These are phyloP conservation scores for Falco berigora DNA, from an alignment of 2,797 vertebrate species.

Conservation along the genomic window DNA sequence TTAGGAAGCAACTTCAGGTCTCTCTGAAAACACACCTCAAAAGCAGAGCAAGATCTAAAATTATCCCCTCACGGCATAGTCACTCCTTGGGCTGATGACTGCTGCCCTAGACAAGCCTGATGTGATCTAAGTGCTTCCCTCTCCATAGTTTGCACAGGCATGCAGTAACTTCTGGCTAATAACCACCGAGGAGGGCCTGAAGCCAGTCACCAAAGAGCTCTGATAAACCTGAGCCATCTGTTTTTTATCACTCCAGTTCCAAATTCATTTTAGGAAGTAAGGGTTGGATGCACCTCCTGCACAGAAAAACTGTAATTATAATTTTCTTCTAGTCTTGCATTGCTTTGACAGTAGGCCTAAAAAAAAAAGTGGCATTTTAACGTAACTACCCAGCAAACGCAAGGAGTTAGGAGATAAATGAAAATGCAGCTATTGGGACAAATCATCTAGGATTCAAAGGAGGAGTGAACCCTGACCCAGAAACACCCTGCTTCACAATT, in stretches of 20 bases:
- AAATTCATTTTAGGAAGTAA: conserved; percentile 7
- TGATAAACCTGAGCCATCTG: conserved; percentile 5
- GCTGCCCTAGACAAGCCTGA: background rate
- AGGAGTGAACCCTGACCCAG: background rate
- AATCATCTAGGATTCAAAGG: background rate
- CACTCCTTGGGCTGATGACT: too few relatives aligned
- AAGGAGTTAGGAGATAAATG: background rate
- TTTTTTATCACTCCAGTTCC: background rate
- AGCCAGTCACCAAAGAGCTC: background rate
- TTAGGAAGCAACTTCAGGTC: background rate
- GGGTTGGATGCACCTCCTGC: conserved; percentile 2
- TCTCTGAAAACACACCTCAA: background rate
- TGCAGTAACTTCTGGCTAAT: background rate
- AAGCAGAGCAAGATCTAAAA: background rate
- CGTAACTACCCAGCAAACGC: background rate
- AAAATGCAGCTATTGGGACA: background rate
- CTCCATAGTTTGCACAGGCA: background rate
- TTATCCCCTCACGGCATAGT: background rate
- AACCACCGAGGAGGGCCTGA: background rate
- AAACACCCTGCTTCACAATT: background rate
- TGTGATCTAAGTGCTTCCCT: background rate
- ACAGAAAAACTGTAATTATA: background rate
- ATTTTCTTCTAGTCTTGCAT: background rate
- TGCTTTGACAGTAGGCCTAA: background rate
- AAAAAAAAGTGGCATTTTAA: background rate